phyloP scores from a whole-genome alignment of 2,888 invertebrate genomes.

The Thysanoteuthis rhombus region DNA sequence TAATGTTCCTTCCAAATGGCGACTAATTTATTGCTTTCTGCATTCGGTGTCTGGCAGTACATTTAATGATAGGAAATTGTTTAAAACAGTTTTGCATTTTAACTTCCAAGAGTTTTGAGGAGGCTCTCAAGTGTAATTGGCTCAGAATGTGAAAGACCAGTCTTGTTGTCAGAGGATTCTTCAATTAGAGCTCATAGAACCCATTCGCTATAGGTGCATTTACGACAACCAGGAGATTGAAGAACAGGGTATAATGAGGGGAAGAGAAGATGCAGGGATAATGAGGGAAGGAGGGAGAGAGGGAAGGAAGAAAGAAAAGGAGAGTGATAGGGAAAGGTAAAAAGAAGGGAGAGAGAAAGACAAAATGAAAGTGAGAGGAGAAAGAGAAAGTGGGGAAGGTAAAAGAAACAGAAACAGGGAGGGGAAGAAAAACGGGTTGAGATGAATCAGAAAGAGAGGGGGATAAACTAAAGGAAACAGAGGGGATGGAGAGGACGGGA shows the following conservation, averaged over 20 bases:
- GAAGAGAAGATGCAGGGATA: no score
- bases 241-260: no score
- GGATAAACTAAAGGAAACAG: no score
- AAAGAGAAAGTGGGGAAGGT: no score
- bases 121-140: background rate
- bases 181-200: background rate
- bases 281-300: background rate
- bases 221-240: background rate
- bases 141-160: background rate
- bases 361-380: no score
- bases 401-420: no score
- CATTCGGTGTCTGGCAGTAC: background rate
- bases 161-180: background rate
- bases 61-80: background rate
- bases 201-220: background rate
- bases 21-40: background rate
- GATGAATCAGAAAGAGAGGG: no score
- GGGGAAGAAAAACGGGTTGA: no score
- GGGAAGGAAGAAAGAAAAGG: no score
- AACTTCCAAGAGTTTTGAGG: background rate
- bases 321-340: no score
- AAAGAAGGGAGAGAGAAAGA: no score
- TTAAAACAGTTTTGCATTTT: background rate
- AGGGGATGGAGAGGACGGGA: no score
- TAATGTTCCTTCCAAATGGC: background rate